Evolutionary conservation across 1,140 invertebrate species (phyloP).

Genomic region (Heliothis virescens): DNA sequence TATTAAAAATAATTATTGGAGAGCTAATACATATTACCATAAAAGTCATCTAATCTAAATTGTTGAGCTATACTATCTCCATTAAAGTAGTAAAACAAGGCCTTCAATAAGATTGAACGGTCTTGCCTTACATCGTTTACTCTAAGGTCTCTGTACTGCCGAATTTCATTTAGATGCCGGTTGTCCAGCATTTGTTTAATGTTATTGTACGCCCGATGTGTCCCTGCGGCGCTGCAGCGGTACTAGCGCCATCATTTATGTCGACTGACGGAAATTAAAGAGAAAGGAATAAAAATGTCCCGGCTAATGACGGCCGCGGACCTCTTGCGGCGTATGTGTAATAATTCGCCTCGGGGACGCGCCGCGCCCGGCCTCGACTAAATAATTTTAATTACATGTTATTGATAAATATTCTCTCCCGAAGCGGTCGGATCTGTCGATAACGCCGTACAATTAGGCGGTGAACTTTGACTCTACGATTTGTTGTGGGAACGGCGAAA

Average conservation of each 20-base stretch:
- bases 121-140: conserved; percentile 9
- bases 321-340: conserved; percentile 81
- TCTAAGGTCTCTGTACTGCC: background rate
- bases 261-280: conserved; percentile 83
- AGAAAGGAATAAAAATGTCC: conserved; percentile 83
- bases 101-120: conserved; percentile 2
- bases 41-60: no score
- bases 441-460: conserved; percentile 80
- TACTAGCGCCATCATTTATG: conserved; percentile 79
- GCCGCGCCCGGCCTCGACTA: conserved; percentile 63
- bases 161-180: conserved; percentile 9
- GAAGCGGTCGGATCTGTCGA: conserved; percentile 77
- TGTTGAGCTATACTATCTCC: no score
- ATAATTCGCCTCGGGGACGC: conserved; percentile 79
- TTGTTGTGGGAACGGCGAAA: conserved; percentile 80
- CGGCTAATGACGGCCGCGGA: conserved; percentile 76
- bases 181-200: conserved; percentile 5
- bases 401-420: conserved; percentile 82
- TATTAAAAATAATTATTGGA: no score
- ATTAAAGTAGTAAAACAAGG: background rate
- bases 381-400: conserved; percentile 86
- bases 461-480: conserved; percentile 80
- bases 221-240: conserved; percentile 67
- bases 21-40: no score
- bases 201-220: conserved; percentile 46